Base-by-base conservation (phyloP, 2,888 invertebrate species). In the Amorpha juglandis region DNA sequence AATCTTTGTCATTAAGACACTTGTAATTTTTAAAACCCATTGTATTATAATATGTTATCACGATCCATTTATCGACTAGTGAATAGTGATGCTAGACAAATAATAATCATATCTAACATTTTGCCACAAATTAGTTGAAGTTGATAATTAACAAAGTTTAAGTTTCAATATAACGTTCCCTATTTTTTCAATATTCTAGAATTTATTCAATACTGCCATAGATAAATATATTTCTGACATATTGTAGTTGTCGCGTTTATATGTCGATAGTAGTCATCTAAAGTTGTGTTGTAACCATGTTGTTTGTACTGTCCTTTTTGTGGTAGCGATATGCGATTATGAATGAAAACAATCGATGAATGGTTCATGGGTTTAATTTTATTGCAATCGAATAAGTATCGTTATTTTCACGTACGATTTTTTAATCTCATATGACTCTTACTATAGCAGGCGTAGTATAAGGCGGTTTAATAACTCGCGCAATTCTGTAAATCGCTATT, bases 1-100 rank as follows among this genome's bases (percentile, higher is more conserved):
- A 82, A 77, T 71, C 72, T 80, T 82, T 72, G 82, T 81, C 82
- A 83, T 71, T 83, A 81, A 76, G 74, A 69, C 70, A 71, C 65
- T 55, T 68, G 64, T 67, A 45, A 68, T 68, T 66, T 69, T 68
- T 65, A 68, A 66, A 51, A 64, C 68, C 68, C 65, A 69, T 33
- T 65, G 70, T 42, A 6, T n/a, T 48, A 8, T 69, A 38, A 6
- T 38, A 70, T 70, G 62, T 67, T 51, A 64, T 62, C 50, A 55
- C 53, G 63, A 67, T 62, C 58, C 48, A 77, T 74, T 68, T 63
- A 65, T 77, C 71, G 71, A 71, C 77, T 78, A 78, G 77, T 76
- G 71, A 71, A 77, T 78, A 78, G 77, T 76, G 70, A 73, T 74
- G 80, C 78, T 82, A 78, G 78, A 70, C 27, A 78, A 77, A 82